phyloP scores from a whole-genome alignment of 2,888 invertebrate species.

The Disparrhopalites patrizii region DNA sequence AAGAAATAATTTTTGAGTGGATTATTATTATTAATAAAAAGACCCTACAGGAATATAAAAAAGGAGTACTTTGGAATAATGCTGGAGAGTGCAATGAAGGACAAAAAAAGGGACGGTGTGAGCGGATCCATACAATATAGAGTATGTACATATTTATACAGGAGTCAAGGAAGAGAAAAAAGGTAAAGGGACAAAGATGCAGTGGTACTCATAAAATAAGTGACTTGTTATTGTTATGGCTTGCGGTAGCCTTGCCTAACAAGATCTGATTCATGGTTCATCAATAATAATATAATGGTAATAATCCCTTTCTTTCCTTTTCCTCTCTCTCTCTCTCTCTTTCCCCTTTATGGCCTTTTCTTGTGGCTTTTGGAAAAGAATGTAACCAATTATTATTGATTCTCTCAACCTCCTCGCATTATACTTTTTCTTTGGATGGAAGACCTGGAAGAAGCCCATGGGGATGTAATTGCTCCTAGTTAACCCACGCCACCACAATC shows the following conservation, averaged over 20 bases:
- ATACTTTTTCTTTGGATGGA: no score
- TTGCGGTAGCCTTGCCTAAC: conserved; percentile 20
- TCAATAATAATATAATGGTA: neutral
- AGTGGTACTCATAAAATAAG: neutral
- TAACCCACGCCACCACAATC: neutral
- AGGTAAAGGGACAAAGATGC: neutral
- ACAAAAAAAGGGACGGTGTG: neutral
- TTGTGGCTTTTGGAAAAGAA: neutral
- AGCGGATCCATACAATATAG: no score
- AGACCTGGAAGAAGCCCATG: neutral
- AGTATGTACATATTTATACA: no score
- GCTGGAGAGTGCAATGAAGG: no score
- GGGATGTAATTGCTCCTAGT: neutral
- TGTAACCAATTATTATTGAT: neutral
- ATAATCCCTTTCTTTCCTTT: neutral
- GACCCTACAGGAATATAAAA: no score
- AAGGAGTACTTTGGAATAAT: no score
- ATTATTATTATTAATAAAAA: no score
- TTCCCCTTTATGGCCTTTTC: neutral
- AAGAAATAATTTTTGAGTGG: no score
- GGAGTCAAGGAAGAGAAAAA: neutral
- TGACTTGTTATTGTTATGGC: conserved; percentile 7
- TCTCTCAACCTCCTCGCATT: neutral
- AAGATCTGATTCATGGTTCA: conserved; percentile 10
- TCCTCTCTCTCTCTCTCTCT: neutral